Evolutionary conservation across 92 coral and sea anemone genomes (phyloP).

Genomic region (Chrysogorgia sp.): DNA sequence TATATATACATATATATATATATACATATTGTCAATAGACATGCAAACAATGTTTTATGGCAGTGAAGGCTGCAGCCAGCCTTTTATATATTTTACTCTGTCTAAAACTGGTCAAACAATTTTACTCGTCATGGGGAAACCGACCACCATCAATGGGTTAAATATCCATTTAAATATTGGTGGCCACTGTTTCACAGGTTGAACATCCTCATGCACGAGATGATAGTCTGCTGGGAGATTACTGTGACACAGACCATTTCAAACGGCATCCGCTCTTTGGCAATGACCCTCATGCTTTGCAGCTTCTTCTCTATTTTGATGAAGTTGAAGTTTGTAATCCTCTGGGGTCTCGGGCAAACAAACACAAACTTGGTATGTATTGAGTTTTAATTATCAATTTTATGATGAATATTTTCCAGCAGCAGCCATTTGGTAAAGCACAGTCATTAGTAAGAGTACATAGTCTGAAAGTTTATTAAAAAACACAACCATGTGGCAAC

Average conservation of each 20-base stretch:
- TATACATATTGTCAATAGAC: too few species aligned
- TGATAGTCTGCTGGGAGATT: constrained; percentile 15
- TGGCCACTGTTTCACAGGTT: neutral
- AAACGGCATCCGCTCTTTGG: constrained; percentile 23
- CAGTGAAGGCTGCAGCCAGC: neutral
- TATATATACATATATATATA: too few species aligned
- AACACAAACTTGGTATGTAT: constrained; percentile 2
- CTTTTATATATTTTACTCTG: neutral
- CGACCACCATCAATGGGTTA: too few species aligned
- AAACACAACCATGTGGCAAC: too few species aligned
- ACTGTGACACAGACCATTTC: constrained; percentile 18
- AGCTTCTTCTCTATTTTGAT: constrained; percentile 21
- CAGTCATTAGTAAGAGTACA: too few species aligned
- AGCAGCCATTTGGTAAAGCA: too few species aligned
- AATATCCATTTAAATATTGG: neutral
- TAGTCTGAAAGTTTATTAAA: too few species aligned
- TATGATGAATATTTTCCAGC: too few species aligned
- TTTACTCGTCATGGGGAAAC: neutral
- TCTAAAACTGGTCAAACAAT: neutral
- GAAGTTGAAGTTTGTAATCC: constrained; percentile 26
- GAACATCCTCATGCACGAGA: constrained; percentile 24
- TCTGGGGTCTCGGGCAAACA: constrained; percentile 18
- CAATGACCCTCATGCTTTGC: constrained; percentile 8
- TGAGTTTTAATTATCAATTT: neutral
- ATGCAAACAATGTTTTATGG: too few species aligned